These are phyloP conservation scores for Poeciliopsis infans DNA, from an alignment of 2,797 vertebrate genomes.

Conservation along the genomic window DNA sequence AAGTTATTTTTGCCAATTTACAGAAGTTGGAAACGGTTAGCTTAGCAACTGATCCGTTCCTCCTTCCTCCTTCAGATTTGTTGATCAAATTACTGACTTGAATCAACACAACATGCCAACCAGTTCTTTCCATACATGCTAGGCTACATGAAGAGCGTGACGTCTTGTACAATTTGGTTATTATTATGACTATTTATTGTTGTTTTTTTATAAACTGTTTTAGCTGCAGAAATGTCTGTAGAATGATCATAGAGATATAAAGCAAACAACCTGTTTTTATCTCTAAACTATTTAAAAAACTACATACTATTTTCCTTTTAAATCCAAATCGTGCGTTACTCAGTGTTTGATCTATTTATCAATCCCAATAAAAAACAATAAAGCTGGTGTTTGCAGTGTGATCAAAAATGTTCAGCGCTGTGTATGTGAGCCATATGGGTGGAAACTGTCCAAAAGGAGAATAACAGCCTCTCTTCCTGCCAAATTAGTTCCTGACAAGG, in stretches of 20 bases:
- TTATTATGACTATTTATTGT: no score
- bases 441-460: slow-evolving; percentile 37
- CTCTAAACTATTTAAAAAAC: not conserved
- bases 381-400: not conserved
- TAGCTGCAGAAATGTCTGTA: not conserved
- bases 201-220: no score
- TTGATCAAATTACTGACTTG: no score
- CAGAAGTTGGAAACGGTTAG: no score
- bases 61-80: no score
- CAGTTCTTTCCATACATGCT: no score
- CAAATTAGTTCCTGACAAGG: slow-evolving; percentile 26
- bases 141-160: no score
- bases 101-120: no score
- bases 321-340: not conserved
- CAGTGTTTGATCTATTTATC: not conserved
- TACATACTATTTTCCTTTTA: not conserved
- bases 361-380: not conserved
- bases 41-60: no score
- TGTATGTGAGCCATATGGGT: slow-evolving; percentile 41
- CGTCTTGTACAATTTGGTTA: no score
- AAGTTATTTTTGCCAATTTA: no score
- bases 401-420: not conserved
- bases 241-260: not conserved
- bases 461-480: slow-evolving; percentile 7
- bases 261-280: not conserved